Conservation (phyloP, 64 coral and sea anemone species). For the Montipora foliosa region DNA sequence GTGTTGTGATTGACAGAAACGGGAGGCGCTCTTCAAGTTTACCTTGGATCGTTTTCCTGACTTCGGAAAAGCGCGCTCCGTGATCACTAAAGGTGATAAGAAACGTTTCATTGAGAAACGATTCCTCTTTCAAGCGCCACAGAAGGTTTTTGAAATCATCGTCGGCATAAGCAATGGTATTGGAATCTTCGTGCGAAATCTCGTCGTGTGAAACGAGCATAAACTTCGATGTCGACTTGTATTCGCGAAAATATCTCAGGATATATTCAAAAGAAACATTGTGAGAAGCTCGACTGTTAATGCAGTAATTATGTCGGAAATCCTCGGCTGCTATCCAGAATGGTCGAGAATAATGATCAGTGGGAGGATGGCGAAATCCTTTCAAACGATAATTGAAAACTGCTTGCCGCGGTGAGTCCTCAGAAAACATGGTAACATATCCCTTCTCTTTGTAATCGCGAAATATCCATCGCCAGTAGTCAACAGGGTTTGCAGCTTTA, state of each 20-base stretch:
- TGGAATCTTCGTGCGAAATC: conserved; percentile 64
- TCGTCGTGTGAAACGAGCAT: conserved; percentile 49
- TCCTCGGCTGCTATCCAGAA: conserved; percentile 77
- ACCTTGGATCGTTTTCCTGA: conserved; percentile 72
- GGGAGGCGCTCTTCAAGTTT: conserved; percentile 83
- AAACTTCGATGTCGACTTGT: conserved; percentile 72
- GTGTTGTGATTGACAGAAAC: conserved; percentile 68
- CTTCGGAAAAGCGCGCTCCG: conserved; percentile 32
- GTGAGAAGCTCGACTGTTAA: conserved; percentile 57
- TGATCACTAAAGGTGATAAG: conserved; percentile 73
- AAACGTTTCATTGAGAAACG: conserved; percentile 60
- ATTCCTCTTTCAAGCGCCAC: conserved; percentile 50
- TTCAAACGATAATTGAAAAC: conserved; percentile 79
- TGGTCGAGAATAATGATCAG: conserved; percentile 78
- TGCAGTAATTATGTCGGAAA: conserved; percentile 51
- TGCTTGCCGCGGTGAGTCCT: conserved; percentile 56
- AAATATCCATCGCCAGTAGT: conserved; percentile 86
- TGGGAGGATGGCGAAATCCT: conserved; percentile 76
- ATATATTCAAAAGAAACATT: conserved; percentile 66
- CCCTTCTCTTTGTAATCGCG: conserved; percentile 73
- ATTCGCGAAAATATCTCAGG: conserved; percentile 70
- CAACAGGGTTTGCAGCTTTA: conserved; percentile 61
- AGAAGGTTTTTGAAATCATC: conserved; percentile 67
- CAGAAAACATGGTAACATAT: conserved; percentile 78
- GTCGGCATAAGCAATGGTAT: conserved; percentile 67